Percentiles rank a stretch among this genome's conserved stretches.
Evolutionary conservation across 2,888 invertebrate species (phyloP).

Genomic region (Chalcis sispes): DNA sequence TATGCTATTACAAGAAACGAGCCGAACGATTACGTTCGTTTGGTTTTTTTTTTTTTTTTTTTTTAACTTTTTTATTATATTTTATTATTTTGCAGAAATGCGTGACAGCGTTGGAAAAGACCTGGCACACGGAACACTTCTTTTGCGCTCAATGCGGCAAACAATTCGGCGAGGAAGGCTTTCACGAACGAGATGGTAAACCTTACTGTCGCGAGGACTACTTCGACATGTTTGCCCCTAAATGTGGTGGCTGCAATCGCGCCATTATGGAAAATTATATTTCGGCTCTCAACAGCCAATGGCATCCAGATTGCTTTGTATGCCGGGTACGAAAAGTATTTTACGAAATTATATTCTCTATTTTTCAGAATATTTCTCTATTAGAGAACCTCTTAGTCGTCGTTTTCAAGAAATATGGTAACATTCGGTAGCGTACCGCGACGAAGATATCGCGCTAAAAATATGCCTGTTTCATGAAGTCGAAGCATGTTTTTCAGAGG

Average conservation of each 20-base stretch:
- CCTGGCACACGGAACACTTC: conserved; percentile 99
- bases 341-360: too few relatives aligned
- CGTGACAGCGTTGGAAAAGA: conserved; percentile 97
- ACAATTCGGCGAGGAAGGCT: conserved; percentile 98
- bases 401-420: too few relatives aligned
- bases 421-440: too few relatives aligned
- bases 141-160: conserved; percentile 98
- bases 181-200: conserved; percentile 97
- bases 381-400: too few relatives aligned
- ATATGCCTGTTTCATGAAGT: too few relatives aligned
- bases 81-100: conserved; percentile 90
- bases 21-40: too few relatives aligned
- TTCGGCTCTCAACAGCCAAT: conserved; percentile 96
- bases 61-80: too few relatives aligned
- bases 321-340: conserved; percentile 94
- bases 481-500: too few relatives aligned
- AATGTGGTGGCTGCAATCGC: conserved; percentile 96
- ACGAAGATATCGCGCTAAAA: too few relatives aligned
- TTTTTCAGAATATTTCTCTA: too few relatives aligned
- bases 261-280: conserved; percentile 99
- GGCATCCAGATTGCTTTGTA: conserved; percentile 99
- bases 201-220: conserved; percentile 98
- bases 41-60: too few relatives aligned
- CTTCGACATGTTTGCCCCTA: conserved; percentile 98
- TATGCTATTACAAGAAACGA: too few relatives aligned